Evolutionary conservation across 2,797 vertebrate genomes (phyloP), one percentile per base, ranked within the genome.

Genomic region (Enteromius mattozi): DNA sequence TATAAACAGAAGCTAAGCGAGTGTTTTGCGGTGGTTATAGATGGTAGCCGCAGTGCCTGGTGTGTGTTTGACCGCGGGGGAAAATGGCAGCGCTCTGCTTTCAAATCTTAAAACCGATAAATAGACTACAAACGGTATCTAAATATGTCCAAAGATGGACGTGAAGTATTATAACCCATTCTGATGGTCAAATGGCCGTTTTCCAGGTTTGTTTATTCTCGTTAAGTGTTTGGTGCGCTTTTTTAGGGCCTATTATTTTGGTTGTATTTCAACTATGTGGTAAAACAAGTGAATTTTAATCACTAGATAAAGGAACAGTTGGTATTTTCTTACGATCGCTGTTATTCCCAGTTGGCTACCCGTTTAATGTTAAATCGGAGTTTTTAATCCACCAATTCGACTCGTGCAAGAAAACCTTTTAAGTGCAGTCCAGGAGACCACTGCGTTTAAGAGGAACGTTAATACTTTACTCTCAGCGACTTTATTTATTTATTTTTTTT

Each of bases 301-400:
- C 42, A 0, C 45, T 12, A 6, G 24, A 19, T 12, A 33, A 49
- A 49, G 16, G 4, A 9, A 0, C 6, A 5, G 8, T 5, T 7
- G 27, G 0, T 17, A 0, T 0, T 10, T 19, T 30, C 1, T 49
- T 72, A 19, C 0, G 3, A 1, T 27, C 3, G 17, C 0, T 4
- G 3, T 9, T 24, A 1, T 17, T 27, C 14, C 3, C 40, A 4
- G 6, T n/a, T 16, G 6, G 3, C 0, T 7, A 27, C 13, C 6
- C 0, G 0, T 27, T 27, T 3, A 70, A 8, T 71, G 14, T 14
- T 14, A 42, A 24, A 6, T 2, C 0, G 0, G 3, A 0, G 0
- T 12, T 66, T 42, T 24, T 45, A 42, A 0, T 1, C 3, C 3
- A 35, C 30, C 3, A 2, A 63, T 35, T 3, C 3, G 6, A 16